phyloP scores from a whole-genome alignment of 2,888 invertebrate genomes.

The Anarsia innoxiella region DNA sequence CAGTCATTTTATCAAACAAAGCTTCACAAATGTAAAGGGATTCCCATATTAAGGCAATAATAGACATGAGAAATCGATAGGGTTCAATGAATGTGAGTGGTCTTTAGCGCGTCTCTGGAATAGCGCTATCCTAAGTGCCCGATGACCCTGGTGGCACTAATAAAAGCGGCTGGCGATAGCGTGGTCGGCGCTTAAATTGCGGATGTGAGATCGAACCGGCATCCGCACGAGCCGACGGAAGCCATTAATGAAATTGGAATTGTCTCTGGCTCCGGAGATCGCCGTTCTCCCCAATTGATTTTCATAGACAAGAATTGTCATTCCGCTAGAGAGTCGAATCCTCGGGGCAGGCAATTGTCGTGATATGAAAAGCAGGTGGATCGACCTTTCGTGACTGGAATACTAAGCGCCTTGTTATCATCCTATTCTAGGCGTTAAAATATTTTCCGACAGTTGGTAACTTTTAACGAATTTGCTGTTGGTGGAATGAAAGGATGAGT shows the following conservation, averaged over 20 bases:
- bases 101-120: conserved; percentile 4
- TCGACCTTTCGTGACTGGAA: conserved; percentile 58
- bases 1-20: no score
- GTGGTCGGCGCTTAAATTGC: conserved; percentile 20
- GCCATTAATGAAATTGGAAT: conserved; percentile 65
- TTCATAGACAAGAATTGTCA: conserved; percentile 67
- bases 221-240: conserved; percentile 47
- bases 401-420: conserved; percentile 66
- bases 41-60: no score
- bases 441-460: no score
- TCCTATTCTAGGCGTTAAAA: conserved; percentile 53
- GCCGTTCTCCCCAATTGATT: conserved; percentile 64
- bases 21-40: no score
- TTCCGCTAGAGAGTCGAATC: conserved; percentile 56
- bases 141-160: conserved; percentile 14
- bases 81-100: background rate
- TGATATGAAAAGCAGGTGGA: conserved; percentile 73
- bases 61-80: conserved; percentile 1
- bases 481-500: no score
- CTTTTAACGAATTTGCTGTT: no score
- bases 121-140: conserved; percentile 5
- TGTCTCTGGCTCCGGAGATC: conserved; percentile 45
- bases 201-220: conserved; percentile 30
- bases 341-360: conserved; percentile 66
- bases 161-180: conserved; percentile 18